A percentile compares a stretch with the other conserved stretches of the same genome.
These are phyloP conservation scores for Dasypolia templi DNA, from an alignment of 2,888 invertebrate genomes.

Conservation along the genomic window DNA sequence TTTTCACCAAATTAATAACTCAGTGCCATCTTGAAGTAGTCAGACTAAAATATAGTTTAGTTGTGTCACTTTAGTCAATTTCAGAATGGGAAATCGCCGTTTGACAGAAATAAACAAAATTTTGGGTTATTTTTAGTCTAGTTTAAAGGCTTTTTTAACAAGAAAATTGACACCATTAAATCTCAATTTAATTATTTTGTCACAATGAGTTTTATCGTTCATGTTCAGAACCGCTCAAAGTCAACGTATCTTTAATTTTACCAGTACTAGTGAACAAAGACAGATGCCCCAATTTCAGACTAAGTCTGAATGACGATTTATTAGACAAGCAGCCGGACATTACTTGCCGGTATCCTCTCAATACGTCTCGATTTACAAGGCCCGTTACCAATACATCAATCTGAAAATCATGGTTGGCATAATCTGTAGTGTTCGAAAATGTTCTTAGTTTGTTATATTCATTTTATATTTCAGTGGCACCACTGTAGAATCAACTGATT, in stretches of 20 bases:
- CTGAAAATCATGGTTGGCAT: conserved; percentile 12
- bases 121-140: no score
- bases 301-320: conserved; percentile 49
- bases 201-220: not conserved
- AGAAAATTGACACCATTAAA: no score
- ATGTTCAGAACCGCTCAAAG: not conserved
- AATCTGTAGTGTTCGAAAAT: not conserved
- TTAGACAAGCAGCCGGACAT: conserved; percentile 53
- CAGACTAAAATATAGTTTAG: no score
- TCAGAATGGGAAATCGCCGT: no score
- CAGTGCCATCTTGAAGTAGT: no score
- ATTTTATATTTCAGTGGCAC: no score
- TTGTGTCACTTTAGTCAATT: no score
- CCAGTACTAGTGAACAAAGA: conserved; percentile 35
- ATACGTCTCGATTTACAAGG: conserved; percentile 55
- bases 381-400: conserved; percentile 48
- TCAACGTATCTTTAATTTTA: not conserved
- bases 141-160: no score
- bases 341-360: conserved; percentile 46
- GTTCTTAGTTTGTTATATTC: not conserved
- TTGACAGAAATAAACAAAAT: no score
- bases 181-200: not conserved
- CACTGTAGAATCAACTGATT: no score
- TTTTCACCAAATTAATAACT: no score
- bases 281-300: conserved; percentile 53